Conservation (phyloP, 2,888 invertebrate genomes). For the Cerastis rubricosa region DNA sequence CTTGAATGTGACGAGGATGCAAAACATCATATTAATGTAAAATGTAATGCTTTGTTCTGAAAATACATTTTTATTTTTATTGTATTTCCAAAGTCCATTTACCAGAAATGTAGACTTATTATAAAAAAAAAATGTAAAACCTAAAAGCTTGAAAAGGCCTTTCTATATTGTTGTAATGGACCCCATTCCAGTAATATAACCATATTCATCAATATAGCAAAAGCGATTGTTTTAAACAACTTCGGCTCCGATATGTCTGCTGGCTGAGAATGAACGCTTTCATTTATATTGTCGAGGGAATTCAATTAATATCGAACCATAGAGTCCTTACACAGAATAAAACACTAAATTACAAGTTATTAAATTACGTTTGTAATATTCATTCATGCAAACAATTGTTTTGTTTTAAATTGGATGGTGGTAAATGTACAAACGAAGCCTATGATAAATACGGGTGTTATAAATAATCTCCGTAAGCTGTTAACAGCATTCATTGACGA, state of each 20-base stretch:
- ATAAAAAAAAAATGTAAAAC: background rate
- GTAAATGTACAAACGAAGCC: constrained; percentile 20
- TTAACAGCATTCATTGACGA: constrained; percentile 28
- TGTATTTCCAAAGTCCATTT: background rate
- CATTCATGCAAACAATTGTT: constrained; percentile 20
- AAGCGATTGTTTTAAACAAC: constrained; percentile 67
- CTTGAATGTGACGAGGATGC: too few relatives aligned
- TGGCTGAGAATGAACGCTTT: constrained; percentile 60
- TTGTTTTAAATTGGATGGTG: constrained; percentile 24
- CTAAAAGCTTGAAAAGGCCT: constrained; percentile 21
- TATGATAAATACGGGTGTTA: constrained; percentile 30
- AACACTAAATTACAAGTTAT: constrained; percentile 45
- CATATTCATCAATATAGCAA: constrained; percentile 63
- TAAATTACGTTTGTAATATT: constrained; percentile 21
- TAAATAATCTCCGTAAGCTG: constrained; percentile 20
- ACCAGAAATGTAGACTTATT: background rate
- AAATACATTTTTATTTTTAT: background rate
- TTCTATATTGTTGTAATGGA: constrained; percentile 19
- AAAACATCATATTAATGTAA: too few relatives aligned
- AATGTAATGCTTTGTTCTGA: background rate
- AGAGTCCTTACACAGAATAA: constrained; percentile 37
- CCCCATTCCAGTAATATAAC: constrained; percentile 54
- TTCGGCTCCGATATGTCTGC: constrained; percentile 48
- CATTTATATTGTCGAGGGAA: constrained; percentile 61
- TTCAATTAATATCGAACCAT: constrained; percentile 59